Evolutionary conservation across 30 jellyfish, hydroid and myxozoan genomes (phyloP).

Genomic region (Turritopsis dohrnii): DNA sequence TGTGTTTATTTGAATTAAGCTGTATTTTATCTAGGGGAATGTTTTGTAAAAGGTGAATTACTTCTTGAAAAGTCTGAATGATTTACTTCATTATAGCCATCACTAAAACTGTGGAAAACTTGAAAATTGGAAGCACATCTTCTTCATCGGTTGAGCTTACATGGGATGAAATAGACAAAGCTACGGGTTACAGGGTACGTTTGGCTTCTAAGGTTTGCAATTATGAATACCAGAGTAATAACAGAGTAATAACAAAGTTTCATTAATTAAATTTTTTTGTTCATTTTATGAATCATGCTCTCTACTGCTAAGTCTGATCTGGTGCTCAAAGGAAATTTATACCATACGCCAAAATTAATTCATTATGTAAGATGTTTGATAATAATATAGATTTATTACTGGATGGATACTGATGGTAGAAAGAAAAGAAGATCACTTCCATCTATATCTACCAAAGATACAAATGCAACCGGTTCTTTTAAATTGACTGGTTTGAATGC

Average conservation of each 20-base stretch:
- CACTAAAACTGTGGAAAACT: not conserved
- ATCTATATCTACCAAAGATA: not conserved
- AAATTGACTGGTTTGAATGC: constrained; percentile 6
- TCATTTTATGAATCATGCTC: too few species aligned
- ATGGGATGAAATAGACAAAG: constrained; percentile 19
- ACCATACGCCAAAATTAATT: too few species aligned
- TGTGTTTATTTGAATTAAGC: not conserved
- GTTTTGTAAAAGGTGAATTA: not conserved
- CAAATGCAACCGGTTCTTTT: not conserved
- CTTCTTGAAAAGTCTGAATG: too few species aligned
- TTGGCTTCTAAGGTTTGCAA: too few species aligned
- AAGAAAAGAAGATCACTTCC: not conserved
- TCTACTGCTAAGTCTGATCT: too few species aligned
- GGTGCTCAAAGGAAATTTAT: too few species aligned
- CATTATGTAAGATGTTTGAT: too few species aligned
- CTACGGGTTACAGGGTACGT: constrained; percentile 23
- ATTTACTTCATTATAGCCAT: not conserved
- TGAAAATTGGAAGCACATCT: not conserved
- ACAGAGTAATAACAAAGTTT: too few species aligned
- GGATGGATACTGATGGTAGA: not conserved
- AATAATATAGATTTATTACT: not conserved
- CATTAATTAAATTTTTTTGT: too few species aligned
- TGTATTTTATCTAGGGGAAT: not conserved
- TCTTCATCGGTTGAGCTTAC: constrained; percentile 7
- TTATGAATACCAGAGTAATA: too few species aligned